phyloP scores from a whole-genome alignment of 2,797 vertebrate species.

The Pseudotriccus pelzelni region DNA sequence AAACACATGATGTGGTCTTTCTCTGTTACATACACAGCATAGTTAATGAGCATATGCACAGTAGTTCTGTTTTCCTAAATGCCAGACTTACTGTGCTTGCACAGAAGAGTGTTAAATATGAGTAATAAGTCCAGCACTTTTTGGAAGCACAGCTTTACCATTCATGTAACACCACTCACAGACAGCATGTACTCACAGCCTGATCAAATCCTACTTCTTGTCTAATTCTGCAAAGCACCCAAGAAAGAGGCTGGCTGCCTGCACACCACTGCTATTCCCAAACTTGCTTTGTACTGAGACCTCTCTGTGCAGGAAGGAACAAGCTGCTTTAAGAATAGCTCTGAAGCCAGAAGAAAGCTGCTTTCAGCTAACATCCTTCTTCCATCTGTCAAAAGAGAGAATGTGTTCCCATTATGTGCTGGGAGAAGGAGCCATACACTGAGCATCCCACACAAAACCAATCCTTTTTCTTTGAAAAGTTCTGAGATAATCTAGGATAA shows the following conservation, averaged over 20 bases:
- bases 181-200: neutral
- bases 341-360: constrained; percentile 28
- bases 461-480: neutral
- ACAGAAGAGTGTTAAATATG: neutral
- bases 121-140: constrained; percentile 4
- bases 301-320: constrained; percentile 19
- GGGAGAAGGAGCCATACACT: constrained; percentile 17
- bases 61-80: neutral
- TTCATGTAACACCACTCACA: neutral
- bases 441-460: constrained; percentile 16
- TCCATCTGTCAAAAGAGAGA: constrained; percentile 56
- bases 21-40: neutral
- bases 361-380: constrained; percentile 37
- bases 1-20: neutral
- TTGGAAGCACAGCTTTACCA: neutral
- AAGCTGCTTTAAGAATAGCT: constrained; percentile 46
- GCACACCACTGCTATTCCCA: neutral
- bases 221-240: neutral
- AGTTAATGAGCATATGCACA: neutral
- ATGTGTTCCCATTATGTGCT: constrained; percentile 12
- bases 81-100: neutral
- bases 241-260: neutral
- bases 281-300: neutral
- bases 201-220: neutral
- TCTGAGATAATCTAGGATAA: neutral